Base-by-base conservation (phyloP, 2,113 vertebrate species). In the Labeo catla region DNA sequence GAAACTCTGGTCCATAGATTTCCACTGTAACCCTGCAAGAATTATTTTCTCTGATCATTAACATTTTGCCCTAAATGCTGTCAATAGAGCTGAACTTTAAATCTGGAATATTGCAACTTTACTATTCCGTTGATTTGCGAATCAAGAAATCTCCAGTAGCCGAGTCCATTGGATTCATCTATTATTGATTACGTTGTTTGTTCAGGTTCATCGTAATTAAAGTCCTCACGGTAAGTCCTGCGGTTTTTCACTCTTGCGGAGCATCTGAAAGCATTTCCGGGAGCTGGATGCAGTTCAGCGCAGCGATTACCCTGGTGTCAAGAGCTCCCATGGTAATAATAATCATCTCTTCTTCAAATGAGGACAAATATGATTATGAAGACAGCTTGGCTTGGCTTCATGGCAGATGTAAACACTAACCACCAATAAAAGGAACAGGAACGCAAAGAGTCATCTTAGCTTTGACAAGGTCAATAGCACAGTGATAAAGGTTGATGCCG, bases 241-340 rank as follows among this genome's bases (percentile, higher is more conserved):
- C 39, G 13, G 49, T 79, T 59, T 19, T 28, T 45, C 85, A n/a
- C 52, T 85, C 52, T 52, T 73, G 49, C 83, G 85, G 63, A 74
- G 43, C 43, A 3, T 74, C 72, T 83, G 79, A 21, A 79, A 86
- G 77, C 66, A 59, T 84, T 79, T 57, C 83, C 81, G 81, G 87
- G 85, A 63, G 83, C 84, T 87, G 57, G 57, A 59, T 3, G 57
- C 57, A 61, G 57, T 61, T 91, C 87, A 87, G 54, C 50, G 43
- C 15, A 54, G 80, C 82, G 84, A 92, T 89, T 88, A 89, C 83
- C 77, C 87, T 72, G 13, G 76, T 81, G 81, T 87, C 78, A 89
- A 87, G 50, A 39, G 76, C 87, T 84, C 89, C 87, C 90, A 81
- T 84, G 89, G 84, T 87, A 90, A 90, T 49, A 70, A 89, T 78